Percentiles rank a stretch among this genome's conserved stretches.
These are phyloP conservation scores for Distichodus sexfasciatus DNA, from an alignment of 2,797 vertebrate genomes.

Conservation along the genomic window DNA sequence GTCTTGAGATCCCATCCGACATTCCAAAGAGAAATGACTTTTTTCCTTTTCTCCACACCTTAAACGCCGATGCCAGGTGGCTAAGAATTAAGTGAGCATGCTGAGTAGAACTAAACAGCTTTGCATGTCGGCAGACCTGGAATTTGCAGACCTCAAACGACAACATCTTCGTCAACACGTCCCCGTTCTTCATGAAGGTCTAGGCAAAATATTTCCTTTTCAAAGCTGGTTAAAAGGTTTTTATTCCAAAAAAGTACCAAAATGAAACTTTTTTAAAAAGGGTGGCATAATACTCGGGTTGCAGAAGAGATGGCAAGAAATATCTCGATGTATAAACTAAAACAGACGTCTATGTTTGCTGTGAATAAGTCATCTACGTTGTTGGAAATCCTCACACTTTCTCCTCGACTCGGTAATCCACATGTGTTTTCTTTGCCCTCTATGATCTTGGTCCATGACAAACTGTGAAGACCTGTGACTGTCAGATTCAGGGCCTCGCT, in stretches of 20 bases:
- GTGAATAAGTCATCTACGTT: conserved; percentile 37
- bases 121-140: conserved; percentile 81
- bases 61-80: conserved; percentile 86
- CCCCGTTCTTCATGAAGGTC: conserved; percentile 40
- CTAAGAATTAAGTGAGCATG: conserved; percentile 72
- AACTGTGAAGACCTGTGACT: conserved; percentile 72
- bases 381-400: conserved; percentile 54
- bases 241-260: conserved; percentile 4
- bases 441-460: conserved; percentile 73
- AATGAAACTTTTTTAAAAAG: not conserved
- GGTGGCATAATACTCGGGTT: too few species aligned
- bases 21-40: conserved; percentile 92
- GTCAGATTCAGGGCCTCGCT: conserved; percentile 63
- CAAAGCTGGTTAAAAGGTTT: conserved; percentile 10
- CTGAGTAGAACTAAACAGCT: conserved; percentile 90
- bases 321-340: too few species aligned
- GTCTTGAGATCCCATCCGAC: conserved; percentile 96
- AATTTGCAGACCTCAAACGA: conserved; percentile 75
- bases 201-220: not conserved
- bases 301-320: too few species aligned
- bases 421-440: conserved; percentile 69
- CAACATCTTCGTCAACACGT: conserved; percentile 65
- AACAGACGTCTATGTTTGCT: conserved; percentile 28
- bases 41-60: conserved; percentile 91
- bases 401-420: conserved; percentile 65